These are phyloP conservation scores for Callocephalon fimbriatum DNA, from an alignment of 2,113 vertebrate species.

Conservation along the genomic window DNA sequence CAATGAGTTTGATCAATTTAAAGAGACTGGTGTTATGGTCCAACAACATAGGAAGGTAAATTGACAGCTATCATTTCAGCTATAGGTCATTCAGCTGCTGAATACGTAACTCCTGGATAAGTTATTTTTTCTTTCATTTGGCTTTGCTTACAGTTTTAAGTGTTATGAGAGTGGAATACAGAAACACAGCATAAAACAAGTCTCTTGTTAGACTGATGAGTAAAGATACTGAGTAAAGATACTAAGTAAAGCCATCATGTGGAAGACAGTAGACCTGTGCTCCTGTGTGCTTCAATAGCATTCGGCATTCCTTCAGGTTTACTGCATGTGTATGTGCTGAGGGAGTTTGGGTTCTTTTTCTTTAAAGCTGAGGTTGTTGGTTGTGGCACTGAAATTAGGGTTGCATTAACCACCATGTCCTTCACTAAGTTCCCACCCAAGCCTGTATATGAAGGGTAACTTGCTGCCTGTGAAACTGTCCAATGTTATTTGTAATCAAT, in stretches of 20 bases:
- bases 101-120: not conserved
- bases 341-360: not conserved
- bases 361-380: not conserved
- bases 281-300: not conserved
- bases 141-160: not conserved
- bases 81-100: not conserved
- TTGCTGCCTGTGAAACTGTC: not conserved
- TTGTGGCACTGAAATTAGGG: not conserved
- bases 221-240: not conserved
- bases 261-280: not conserved
- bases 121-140: not conserved
- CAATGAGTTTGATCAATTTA: conserved; percentile 10
- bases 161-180: not conserved
- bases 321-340: not conserved
- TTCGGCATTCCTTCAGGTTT: not conserved
- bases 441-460: not conserved
- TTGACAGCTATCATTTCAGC: not conserved
- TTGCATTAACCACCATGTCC: not conserved
- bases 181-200: not conserved
- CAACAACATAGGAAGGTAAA: not conserved
- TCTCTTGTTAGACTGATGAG: not conserved
- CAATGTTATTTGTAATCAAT: not conserved
- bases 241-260: not conserved
- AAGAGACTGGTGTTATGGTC: not conserved
- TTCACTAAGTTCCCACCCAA: not conserved